Conservation (phyloP, 2,888 invertebrate genomes). For the Acronicta aceris region DNA sequence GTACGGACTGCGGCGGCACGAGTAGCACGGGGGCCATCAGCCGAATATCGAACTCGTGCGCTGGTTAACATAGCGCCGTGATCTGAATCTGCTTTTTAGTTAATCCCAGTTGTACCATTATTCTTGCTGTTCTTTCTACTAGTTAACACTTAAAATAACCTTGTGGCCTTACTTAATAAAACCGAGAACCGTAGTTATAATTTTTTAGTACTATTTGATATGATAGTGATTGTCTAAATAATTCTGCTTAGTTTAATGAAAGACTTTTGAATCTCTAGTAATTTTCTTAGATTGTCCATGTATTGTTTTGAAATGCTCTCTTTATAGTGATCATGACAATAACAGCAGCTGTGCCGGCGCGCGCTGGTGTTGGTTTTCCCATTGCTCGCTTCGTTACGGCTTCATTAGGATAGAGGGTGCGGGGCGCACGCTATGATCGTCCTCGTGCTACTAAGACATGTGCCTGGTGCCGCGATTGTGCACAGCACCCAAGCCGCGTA, state of each 20-base stretch:
- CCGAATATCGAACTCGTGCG: conserved; percentile 83
- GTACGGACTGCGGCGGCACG: conserved; percentile 80
- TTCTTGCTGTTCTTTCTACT: conserved; percentile 26
- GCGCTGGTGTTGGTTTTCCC: conserved; percentile 76
- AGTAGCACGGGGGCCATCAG: conserved; percentile 78
- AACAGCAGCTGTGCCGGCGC: conserved; percentile 75
- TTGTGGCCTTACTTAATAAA: neutral
- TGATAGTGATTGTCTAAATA: conserved; percentile 9
- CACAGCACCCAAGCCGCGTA: conserved; percentile 23
- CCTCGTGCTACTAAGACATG: conserved; percentile 38
- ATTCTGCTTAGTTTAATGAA: conserved; percentile 25
- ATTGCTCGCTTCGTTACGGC: conserved; percentile 79
- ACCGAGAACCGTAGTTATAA: neutral
- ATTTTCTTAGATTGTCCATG: conserved; percentile 61
- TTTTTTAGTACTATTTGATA: neutral
- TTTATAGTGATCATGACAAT: conserved; percentile 76
- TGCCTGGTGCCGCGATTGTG: conserved; percentile 35
- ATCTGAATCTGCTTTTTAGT: conserved; percentile 82
- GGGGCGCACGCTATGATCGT: conserved; percentile 47
- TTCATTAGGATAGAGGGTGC: conserved; percentile 78
- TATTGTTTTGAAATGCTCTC: conserved; percentile 67
- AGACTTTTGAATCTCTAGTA: conserved; percentile 57
- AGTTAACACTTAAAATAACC: conserved; percentile 27
- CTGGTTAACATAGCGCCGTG: conserved; percentile 80
- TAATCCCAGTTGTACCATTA: conserved; percentile 56